These are phyloP conservation scores for Ammospiza nelsoni DNA, from an alignment of 2,113 vertebrate species.

Conservation along the genomic window DNA sequence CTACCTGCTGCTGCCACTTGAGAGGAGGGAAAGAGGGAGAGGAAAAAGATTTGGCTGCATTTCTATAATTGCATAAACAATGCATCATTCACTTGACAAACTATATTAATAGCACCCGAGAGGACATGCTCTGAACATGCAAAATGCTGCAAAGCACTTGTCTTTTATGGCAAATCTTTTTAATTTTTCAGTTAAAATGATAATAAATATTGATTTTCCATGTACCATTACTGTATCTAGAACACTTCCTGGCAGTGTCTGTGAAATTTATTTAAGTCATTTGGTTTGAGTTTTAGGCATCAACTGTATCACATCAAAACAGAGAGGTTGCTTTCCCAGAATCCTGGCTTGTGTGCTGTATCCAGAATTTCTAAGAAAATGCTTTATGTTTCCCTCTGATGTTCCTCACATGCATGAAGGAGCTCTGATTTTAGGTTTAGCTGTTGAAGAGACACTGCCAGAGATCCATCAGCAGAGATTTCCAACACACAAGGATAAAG, in stretches of 20 bases:
- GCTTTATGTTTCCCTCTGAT: neutral
- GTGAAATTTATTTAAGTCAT: slow-evolving; percentile 29
- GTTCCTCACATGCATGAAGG: neutral
- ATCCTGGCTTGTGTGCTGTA: neutral
- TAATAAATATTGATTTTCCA: slow-evolving; percentile 60
- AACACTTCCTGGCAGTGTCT: slow-evolving; percentile 32
- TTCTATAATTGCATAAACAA: slow-evolving; percentile 62
- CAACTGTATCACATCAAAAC: neutral
- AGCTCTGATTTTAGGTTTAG: neutral
- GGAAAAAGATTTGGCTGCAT: slow-evolving; percentile 41
- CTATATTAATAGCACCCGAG: slow-evolving; percentile 45
- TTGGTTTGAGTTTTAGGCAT: slow-evolving; percentile 1
- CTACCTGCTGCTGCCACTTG: slow-evolving; percentile 39
- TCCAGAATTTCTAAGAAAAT: neutral
- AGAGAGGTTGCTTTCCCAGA: slow-evolving; percentile 20
- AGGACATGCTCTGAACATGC: slow-evolving; percentile 33
- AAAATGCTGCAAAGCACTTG: slow-evolving; percentile 40
- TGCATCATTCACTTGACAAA: slow-evolving; percentile 53
- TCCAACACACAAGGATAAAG: neutral
- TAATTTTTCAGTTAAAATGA: slow-evolving; percentile 61
- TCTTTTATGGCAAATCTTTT: slow-evolving; percentile 63
- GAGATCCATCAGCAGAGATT: neutral
- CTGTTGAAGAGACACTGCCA: neutral
- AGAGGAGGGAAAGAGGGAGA: slow-evolving; percentile 1
- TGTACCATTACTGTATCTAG: slow-evolving; percentile 27